phyloP scores from a whole-genome alignment of 1,140 invertebrate species.

The Drosophila sulfurigaster region DNA sequence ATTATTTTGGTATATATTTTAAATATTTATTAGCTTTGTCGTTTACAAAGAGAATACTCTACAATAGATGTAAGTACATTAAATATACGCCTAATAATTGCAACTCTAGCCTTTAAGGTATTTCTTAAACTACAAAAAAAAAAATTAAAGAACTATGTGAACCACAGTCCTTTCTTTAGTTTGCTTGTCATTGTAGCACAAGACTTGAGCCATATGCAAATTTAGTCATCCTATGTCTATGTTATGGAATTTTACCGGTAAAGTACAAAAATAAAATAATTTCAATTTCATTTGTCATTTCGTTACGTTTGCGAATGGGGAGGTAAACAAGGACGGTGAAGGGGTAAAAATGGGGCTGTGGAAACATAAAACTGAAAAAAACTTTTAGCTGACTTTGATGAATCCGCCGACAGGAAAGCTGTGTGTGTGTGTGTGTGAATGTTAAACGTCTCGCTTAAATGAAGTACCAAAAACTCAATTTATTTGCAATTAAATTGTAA shows the following conservation, averaged over 20 bases:
- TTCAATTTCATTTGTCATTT: slow-evolving; percentile 81
- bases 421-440: slow-evolving; percentile 12
- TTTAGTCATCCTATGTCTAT: slow-evolving; percentile 19
- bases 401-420: slow-evolving; percentile 51
- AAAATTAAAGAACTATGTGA: neutral
- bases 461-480: slow-evolving; percentile 84
- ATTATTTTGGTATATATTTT: too few relatives aligned
- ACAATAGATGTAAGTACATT: too few relatives aligned
- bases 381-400: slow-evolving; percentile 72
- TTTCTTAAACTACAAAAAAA: neutral
- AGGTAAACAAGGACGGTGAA: neutral
- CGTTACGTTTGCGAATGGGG: slow-evolving; percentile 52
- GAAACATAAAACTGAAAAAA: slow-evolving; percentile 55
- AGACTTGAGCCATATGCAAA: slow-evolving; percentile 22
- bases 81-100: too few relatives aligned
- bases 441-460: slow-evolving; percentile 82
- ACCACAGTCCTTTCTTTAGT: neutral
- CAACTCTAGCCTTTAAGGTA: too few relatives aligned
- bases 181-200: neutral
- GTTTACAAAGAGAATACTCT: too few relatives aligned
- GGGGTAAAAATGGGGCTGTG: slow-evolving; percentile 5
- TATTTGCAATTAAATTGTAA: slow-evolving; percentile 84
- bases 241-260: neutral
- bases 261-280: slow-evolving; percentile 46
- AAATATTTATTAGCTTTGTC: too few relatives aligned